Base-by-base conservation (phyloP, 1,140 invertebrate species). In the Dendroctonus ponderosae region DNA sequence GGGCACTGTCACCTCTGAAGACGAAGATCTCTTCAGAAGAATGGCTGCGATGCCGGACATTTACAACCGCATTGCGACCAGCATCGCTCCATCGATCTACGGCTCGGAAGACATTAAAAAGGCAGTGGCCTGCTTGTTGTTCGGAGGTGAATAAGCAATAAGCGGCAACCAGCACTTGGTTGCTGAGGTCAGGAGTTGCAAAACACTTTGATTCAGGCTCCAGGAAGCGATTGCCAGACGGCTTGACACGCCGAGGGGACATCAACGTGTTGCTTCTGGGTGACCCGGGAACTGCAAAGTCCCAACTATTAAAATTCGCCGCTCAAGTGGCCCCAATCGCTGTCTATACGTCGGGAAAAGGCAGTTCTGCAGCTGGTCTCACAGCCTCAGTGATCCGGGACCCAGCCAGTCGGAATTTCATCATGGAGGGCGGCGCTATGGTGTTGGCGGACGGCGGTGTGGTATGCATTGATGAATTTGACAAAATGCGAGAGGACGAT, bases 341-440 rank as follows among this genome's bases (percentile, higher is more conserved):
- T 9, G 91, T 99, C 5, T 99, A 99, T 75, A 99, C 98, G 0
- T 98, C 96, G 0, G 98, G 70, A 48, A 99, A 99, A 84, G 98
- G 97, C 0, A 98, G 95, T 64, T 98, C 95, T 75, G 98, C 98
- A 57, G 98, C 97, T 71, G 97, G 98, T 84, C 84, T 99, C 7
- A 99, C 98, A 51, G 98, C 97, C 3, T 98, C 97, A 0, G 97
- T 99, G 37, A 93, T 89, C 66, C 84, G 96, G 74, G 97, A 99
- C 85, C 96, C 96, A 7, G 81, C 85, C 11, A 89, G 95, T 15
- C 93, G 94, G 48, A 98, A 97, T 78, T 99, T 99, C 81, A 89
- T 99, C 5, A 96, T 99, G 92, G 97, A 99, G 83, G 98, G 98
- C 9, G 98, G 98, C 41, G 98, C 98, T 7, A 99, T 99, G 97